Base-by-base conservation (phyloP, 2,888 invertebrate species). In the Idaea straminata region DNA sequence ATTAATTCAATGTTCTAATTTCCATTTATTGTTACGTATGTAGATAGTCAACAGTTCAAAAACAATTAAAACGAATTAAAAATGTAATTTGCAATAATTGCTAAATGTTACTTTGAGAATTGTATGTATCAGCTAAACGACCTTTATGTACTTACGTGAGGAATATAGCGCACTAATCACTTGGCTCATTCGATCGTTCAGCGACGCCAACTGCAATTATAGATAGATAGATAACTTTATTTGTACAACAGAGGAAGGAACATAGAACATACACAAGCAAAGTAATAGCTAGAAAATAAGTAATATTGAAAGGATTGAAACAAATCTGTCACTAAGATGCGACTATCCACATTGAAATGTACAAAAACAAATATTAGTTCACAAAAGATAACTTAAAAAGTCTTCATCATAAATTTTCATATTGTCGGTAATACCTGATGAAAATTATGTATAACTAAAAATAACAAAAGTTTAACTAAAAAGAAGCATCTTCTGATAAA, bases 171-270 rank as follows among this genome's bases (percentile, higher is more conserved):
- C 80, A 72, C 78, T 87, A 64, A 92, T 84, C 91, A 92, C 89
- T 74, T 91, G 88, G 68, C 85, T 89, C 88, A 92, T 89, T 66
- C 91, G 80, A 58, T 92, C 91, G 63, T 88, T 85, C 1, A 92
- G 81, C 3, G 85, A 79, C 57, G 86, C 81, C 78, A 92, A 80
- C 91, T 91, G 79, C 10, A 83, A 83, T 60, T 64, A 62, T 64
- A 61, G 67, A 16, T 34, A 47, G 10, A 59, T n/a, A 35, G 15
- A 25, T 25, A 25, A 25, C 3, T 25, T 25, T 25, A 25, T 25
- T 25, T 25, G 1, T 25, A 25, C 25, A 25, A 25, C 25, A 25
- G 2, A 25, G 25, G 25, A 25, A 25, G 2, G 25, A 25, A 25
- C 25, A 25, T 25, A 25, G 25, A 25, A 25, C 25, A 25, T 25